phyloP scores from a whole-genome alignment of 2,888 invertebrate genomes.

The Callyntrura guangdongensis region DNA sequence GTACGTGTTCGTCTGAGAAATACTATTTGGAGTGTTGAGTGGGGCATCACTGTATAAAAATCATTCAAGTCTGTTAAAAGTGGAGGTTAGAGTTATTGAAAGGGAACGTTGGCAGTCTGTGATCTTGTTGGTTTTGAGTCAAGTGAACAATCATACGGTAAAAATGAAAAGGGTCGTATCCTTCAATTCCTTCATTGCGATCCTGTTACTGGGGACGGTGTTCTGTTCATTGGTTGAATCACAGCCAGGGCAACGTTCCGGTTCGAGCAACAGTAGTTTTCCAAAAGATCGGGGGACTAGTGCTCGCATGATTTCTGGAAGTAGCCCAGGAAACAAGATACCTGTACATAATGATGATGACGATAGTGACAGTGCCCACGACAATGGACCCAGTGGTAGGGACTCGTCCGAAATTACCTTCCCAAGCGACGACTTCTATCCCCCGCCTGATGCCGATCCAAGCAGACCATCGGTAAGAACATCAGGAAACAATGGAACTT shows the following conservation, averaged over 20 bases:
- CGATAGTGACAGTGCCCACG: constrained; percentile 26
- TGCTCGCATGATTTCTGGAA: constrained; percentile 18
- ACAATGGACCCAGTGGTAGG: constrained; percentile 1
- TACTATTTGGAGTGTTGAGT: no score
- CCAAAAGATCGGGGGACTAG: not conserved
- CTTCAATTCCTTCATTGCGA: not conserved
- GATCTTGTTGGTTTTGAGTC: not conserved
- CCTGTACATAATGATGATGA: not conserved
- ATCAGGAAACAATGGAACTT: not conserved
- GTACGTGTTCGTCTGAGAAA: no score
- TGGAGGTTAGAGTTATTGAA: not conserved
- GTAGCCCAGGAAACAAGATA: not conserved
- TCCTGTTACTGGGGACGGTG: not conserved
- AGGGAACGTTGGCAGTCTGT: not conserved
- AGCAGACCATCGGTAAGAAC: not conserved
- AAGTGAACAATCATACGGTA: not conserved
- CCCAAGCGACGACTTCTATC: constrained; percentile 1
- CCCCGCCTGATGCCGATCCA: not conserved
- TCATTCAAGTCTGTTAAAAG: not conserved
- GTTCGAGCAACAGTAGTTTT: not conserved
- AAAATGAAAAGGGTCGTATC: not conserved
- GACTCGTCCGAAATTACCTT: constrained; percentile 50
- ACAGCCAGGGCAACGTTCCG: not conserved
- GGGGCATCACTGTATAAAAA: no score
- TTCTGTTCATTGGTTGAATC: not conserved